phyloP scores from a whole-genome alignment of 2,113 vertebrate genomes.

The Bungarus multicinctus region DNA sequence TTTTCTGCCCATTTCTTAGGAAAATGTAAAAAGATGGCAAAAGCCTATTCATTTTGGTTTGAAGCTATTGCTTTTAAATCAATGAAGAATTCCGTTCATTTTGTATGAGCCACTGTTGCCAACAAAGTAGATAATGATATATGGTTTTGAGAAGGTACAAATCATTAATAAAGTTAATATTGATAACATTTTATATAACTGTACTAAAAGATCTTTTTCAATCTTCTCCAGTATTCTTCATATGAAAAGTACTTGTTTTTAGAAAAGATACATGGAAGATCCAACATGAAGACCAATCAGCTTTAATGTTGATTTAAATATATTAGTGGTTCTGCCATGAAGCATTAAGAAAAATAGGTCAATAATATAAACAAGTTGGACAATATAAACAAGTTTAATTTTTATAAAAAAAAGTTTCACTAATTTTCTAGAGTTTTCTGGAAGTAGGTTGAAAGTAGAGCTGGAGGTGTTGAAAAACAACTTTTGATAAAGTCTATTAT shows the following conservation, averaged over 20 bases:
- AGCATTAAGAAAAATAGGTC: background rate
- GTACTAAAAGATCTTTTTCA: background rate
- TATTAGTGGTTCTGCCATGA: background rate
- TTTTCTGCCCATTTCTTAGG: background rate
- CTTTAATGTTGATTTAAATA: background rate
- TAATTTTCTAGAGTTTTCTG: background rate
- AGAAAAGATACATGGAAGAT: background rate
- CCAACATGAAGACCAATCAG: background rate
- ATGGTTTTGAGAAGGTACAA: background rate
- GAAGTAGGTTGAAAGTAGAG: background rate
- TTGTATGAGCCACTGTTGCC: background rate
- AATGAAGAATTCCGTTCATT: background rate
- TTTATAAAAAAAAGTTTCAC: background rate
- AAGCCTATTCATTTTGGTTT: background rate
- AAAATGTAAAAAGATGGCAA: background rate
- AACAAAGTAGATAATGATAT: background rate
- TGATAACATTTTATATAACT: background rate
- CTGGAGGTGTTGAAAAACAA: background rate
- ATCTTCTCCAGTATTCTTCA: background rate
- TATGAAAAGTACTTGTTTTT: background rate
- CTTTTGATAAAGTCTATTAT: background rate
- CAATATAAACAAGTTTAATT: background rate
- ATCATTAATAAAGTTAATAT: background rate
- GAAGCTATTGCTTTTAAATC: background rate
- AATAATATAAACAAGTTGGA: background rate